Conservation (phyloP, 2,888 invertebrate species). For the Heliconius cydno region DNA sequence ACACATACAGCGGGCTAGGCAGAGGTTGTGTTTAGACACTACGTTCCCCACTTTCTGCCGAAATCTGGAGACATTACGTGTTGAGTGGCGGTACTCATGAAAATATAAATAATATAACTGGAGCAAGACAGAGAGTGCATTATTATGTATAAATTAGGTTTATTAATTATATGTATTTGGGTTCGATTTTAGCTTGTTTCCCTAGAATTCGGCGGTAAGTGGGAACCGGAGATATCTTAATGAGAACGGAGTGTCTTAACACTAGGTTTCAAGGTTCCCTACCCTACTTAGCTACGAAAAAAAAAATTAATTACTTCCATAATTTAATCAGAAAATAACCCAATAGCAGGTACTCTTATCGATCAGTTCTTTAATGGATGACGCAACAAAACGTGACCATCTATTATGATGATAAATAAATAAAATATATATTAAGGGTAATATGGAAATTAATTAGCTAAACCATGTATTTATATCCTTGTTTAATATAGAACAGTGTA, state of each 20-base stretch:
- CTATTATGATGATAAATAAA: background rate
- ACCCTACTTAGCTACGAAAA: background rate
- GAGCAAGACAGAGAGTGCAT: background rate
- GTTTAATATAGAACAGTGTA: background rate
- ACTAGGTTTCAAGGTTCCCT: background rate
- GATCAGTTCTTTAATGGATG: constrained; percentile 8
- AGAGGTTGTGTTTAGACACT: too few species aligned
- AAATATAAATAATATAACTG: too few species aligned
- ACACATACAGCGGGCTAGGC: too few species aligned
- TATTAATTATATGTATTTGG: too few species aligned
- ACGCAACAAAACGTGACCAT: background rate
- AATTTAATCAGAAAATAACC: background rate
- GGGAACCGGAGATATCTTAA: background rate
- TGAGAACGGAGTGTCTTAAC: background rate
- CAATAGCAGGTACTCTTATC: background rate
- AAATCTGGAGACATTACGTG: too few species aligned
- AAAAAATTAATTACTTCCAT: too few species aligned
- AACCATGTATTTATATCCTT: background rate
- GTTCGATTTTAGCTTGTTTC: too few species aligned
- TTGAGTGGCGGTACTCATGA: too few species aligned
- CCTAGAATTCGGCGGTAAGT: background rate
- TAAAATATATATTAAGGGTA: constrained; percentile 6
- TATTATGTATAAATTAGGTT: too few species aligned
- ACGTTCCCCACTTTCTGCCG: too few species aligned
- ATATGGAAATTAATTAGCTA: background rate